Conservation (phyloP, 2,888 invertebrate species). For the Petrolisthes manimaculis region DNA sequence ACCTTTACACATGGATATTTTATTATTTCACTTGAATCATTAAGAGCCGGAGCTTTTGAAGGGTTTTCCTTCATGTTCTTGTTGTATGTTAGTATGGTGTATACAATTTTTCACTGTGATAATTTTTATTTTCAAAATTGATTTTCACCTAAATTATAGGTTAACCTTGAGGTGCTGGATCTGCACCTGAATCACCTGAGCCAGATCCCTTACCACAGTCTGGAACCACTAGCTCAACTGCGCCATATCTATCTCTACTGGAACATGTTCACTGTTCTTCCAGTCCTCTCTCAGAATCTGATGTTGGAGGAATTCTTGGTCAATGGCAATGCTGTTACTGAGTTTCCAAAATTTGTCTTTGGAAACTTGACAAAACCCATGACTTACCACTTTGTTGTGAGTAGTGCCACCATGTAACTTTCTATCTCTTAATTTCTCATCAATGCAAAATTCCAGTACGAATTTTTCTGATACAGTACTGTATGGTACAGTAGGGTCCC, state of each 20-base stretch:
- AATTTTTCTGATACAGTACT: too few relatives aligned
- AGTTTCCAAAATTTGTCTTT: conserved; percentile 47
- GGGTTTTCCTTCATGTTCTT: too few relatives aligned
- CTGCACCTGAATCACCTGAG: conserved; percentile 46
- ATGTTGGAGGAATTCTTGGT: conserved; percentile 40
- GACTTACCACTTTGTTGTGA: conserved; percentile 52
- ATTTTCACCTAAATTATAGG: not conserved
- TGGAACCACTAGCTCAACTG: conserved; percentile 22
- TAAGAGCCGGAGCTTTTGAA: too few relatives aligned
- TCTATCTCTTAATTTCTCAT: too few relatives aligned
- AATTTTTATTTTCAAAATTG: not conserved
- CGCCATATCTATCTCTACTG: conserved; percentile 39
- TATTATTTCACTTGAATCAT: too few relatives aligned
- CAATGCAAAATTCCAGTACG: too few relatives aligned
- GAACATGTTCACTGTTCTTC: conserved; percentile 39
- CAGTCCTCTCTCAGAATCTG: conserved; percentile 24
- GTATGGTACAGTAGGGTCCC: too few relatives aligned
- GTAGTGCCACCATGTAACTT: not conserved
- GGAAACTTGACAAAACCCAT: conserved; percentile 42
- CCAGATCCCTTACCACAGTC: conserved; percentile 18
- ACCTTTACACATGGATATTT: too few relatives aligned
- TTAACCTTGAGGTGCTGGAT: conserved; percentile 45
- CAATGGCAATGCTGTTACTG: conserved; percentile 42
- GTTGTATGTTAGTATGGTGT: not conserved
- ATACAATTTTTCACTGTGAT: not conserved